phyloP scores from a whole-genome alignment of 1,140 invertebrate species.

The Musca domestica region DNA sequence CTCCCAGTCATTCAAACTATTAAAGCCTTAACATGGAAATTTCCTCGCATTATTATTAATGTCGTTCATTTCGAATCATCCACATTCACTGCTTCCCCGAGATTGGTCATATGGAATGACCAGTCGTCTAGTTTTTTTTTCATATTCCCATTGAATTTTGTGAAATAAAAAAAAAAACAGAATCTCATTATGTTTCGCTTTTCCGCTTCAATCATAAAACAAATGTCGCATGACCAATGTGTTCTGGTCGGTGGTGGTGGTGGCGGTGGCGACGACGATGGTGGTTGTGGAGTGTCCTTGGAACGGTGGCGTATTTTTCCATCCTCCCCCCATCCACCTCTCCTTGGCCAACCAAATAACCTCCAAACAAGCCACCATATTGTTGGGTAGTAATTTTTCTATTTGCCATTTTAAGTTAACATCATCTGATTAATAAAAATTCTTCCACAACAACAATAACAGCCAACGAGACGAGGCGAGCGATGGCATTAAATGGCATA shows the following conservation, averaged over 20 bases:
- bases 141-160: not conserved
- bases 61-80: no score
- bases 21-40: no score
- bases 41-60: no score
- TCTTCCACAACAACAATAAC: no score
- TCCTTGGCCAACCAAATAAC: not conserved
- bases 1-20: no score
- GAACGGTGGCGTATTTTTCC: no score
- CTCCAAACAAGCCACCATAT: conserved; percentile 3
- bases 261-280: not conserved
- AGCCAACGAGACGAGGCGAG: no score
- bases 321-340: no score
- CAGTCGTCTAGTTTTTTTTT: conserved; percentile 23
- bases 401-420: conserved; percentile 11
- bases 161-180: conserved; percentile 8
- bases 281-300: no score
- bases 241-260: conserved; percentile 13
- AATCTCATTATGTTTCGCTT: not conserved
- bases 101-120: no score
- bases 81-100: no score
- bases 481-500: no score
- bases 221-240: conserved; percentile 16
- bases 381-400: conserved; percentile 13
- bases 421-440: conserved; percentile 15
- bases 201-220: conserved; percentile 13